Percentiles rank a stretch among this genome's conserved stretches.
phyloP scores from a whole-genome alignment of 2,113 vertebrate genomes.

The Telmatochromis sp. region DNA sequence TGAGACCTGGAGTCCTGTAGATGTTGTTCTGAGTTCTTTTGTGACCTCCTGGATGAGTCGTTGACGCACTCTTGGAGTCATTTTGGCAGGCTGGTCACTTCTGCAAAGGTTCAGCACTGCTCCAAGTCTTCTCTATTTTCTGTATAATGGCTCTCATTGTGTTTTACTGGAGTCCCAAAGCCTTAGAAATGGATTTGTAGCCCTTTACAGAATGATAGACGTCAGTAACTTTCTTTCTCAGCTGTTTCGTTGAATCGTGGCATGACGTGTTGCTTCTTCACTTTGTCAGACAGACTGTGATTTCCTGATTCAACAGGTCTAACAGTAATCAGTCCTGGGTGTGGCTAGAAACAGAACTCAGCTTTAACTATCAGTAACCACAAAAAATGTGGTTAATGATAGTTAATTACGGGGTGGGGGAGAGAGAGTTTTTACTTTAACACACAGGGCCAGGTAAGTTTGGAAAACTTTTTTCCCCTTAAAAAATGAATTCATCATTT shows the following conservation, averaged over 20 bases:
- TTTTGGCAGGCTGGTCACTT: not conserved
- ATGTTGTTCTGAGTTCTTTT: not conserved
- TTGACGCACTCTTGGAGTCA: not conserved
- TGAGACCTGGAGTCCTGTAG: not conserved
- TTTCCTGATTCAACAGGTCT: not conserved
- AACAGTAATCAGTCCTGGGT: not conserved
- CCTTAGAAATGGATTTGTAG: not conserved
- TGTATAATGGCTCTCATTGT: not conserved
- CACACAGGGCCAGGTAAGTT: not conserved
- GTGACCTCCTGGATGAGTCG: not conserved
- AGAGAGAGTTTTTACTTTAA: not conserved
- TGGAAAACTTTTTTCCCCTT: not conserved
- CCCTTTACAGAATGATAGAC: not conserved
- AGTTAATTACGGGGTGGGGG: not conserved
- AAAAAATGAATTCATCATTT: not conserved
- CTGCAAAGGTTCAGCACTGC: not conserved
- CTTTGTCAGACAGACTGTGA: not conserved
- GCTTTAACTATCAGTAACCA: not conserved
- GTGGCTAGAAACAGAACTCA: not conserved
- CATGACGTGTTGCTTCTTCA: not conserved
- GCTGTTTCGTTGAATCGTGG: not conserved
- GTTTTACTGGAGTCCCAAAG: not conserved
- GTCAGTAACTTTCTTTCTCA: not conserved
- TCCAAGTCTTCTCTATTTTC: not conserved
- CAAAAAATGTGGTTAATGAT: not conserved